Conservation (phyloP, 1,140 invertebrate genomes). For the Drosophila bipectinata region DNA sequence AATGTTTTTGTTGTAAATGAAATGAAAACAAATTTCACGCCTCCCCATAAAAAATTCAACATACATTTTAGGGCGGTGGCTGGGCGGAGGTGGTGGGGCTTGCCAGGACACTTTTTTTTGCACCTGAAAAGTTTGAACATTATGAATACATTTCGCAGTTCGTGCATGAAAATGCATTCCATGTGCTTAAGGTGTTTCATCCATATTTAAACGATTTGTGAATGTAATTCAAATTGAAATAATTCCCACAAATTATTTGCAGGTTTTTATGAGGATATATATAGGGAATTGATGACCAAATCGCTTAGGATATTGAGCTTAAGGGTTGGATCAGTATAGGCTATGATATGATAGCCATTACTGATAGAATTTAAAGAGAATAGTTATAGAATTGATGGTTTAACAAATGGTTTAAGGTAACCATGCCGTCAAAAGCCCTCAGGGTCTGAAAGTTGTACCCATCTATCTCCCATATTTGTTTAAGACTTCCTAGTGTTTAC, state of each 20-base stretch:
- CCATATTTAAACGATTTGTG: neutral
- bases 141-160: constrained; percentile 48
- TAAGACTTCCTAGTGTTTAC: constrained; percentile 1
- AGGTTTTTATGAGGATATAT: no score
- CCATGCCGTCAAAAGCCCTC: no score
- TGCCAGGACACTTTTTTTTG: constrained; percentile 28
- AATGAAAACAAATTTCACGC: constrained; percentile 72
- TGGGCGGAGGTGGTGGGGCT: neutral
- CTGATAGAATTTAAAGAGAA: no score
- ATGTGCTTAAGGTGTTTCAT: constrained; percentile 58
- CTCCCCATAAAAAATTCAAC: constrained; percentile 65
- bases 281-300: no score
- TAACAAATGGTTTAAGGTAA: no score
- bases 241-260: no score
- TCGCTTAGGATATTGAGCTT: no score
- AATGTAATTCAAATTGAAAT: neutral
- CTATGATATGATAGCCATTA: no score
- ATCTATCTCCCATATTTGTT: neutral
- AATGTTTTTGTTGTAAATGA: constrained; percentile 61
- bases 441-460: neutral
- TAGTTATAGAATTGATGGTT: no score
- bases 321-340: no score
- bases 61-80: constrained; percentile 1
- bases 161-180: constrained; percentile 35
- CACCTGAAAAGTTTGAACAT: constrained; percentile 50